phyloP scores from a whole-genome alignment of 2,113 vertebrate genomes.

The Cyprinodon variegatus region DNA sequence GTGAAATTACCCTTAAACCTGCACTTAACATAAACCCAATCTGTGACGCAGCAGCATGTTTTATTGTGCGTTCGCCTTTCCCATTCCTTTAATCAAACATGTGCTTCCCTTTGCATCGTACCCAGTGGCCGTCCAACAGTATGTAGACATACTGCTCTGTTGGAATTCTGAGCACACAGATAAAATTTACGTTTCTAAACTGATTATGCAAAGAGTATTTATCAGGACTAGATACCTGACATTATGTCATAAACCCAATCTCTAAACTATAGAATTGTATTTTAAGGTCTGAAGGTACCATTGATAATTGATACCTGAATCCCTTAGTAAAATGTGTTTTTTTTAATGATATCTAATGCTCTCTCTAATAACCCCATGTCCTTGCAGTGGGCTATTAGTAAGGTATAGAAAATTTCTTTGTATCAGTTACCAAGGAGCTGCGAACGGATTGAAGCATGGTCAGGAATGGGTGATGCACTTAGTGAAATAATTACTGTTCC shows the following conservation, averaged over 20 bases:
- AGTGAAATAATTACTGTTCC: neutral
- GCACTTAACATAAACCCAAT: conserved; percentile 48
- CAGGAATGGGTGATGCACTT: too few relatives aligned
- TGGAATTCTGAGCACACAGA: conserved; percentile 7
- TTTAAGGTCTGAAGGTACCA: too few relatives aligned
- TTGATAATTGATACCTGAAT: too few relatives aligned
- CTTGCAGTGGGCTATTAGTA: neutral
- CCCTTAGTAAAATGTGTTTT: too few relatives aligned
- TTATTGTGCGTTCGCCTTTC: conserved; percentile 20
- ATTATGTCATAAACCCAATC: too few relatives aligned
- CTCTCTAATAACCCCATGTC: neutral
- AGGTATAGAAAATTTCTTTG: neutral
- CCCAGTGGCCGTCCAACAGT: conserved; percentile 21
- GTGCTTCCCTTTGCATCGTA: conserved; percentile 38
- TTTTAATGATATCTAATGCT: too few relatives aligned
- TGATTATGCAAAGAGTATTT: neutral
- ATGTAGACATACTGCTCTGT: conserved; percentile 20
- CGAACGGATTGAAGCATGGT: neutral
- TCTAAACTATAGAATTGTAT: too few relatives aligned
- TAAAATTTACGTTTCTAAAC: conserved; percentile 18
- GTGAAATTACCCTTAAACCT: conserved; percentile 61
- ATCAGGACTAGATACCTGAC: neutral
- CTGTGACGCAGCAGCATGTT: conserved; percentile 39
- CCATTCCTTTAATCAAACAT: conserved; percentile 37
- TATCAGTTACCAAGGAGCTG: neutral